These are phyloP conservation scores for Condylura cristata DNA, from an alignment of 2,113 vertebrate species.

Conservation along the genomic window DNA sequence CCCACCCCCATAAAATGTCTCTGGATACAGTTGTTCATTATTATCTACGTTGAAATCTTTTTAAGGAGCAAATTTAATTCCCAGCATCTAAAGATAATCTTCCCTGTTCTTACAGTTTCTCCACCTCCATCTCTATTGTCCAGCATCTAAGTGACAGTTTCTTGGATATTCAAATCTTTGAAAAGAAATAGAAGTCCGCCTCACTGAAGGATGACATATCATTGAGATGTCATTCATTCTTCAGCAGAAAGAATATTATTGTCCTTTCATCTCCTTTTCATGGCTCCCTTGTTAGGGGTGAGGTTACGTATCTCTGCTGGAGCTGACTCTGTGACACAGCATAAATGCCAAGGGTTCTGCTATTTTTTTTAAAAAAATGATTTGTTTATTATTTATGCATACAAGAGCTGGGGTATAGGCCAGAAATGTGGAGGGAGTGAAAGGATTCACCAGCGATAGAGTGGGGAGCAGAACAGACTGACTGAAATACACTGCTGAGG, in stretches of 20 bases:
- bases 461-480: too few relatives aligned
- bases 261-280: slow-evolving; percentile 74
- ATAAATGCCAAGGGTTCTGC: neutral
- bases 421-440: too few relatives aligned
- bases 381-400: too few relatives aligned
- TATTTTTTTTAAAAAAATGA: too few relatives aligned
- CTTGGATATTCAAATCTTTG: neutral
- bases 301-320: slow-evolving; percentile 40
- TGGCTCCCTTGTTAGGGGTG: slow-evolving; percentile 21
- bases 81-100: neutral
- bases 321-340: slow-evolving; percentile 52
- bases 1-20: too few relatives aligned
- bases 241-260: slow-evolving; percentile 72
- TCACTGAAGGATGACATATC: slow-evolving; percentile 53
- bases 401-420: too few relatives aligned
- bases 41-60: neutral
- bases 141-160: neutral
- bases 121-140: neutral
- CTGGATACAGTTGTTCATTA: too few relatives aligned
- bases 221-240: slow-evolving; percentile 66
- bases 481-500: too few relatives aligned
- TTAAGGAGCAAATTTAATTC: neutral
- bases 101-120: neutral
- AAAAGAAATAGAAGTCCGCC: neutral
- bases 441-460: too few relatives aligned